phyloP scores from a whole-genome alignment of 2,113 vertebrate species.

The Aldabrachelys gigantea region DNA sequence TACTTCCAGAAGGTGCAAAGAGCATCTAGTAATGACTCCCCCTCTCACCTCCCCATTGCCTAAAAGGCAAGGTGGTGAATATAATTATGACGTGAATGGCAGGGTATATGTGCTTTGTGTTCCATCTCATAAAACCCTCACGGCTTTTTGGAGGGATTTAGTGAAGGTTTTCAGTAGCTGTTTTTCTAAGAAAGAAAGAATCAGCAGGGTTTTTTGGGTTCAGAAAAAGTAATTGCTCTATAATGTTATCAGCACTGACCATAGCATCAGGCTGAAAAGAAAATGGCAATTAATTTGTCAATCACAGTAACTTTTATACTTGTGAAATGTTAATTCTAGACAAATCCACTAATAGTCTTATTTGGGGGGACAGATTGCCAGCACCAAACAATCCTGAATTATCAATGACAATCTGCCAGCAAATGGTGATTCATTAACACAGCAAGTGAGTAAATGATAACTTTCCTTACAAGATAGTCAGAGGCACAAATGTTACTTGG shows the following conservation, averaged over 20 bases:
- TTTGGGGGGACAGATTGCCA: constrained; percentile 34
- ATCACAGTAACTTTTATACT: constrained; percentile 20
- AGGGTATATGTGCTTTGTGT: neutral
- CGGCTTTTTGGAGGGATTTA: neutral
- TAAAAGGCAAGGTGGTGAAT: neutral
- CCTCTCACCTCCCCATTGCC: too few species aligned
- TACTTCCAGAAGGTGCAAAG: neutral
- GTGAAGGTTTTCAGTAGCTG: neutral
- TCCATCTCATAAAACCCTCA: neutral
- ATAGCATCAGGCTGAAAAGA: neutral
- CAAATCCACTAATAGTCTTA: constrained; percentile 15
- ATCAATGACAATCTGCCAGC: constrained; percentile 45
- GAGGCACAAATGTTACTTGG: constrained; percentile 60
- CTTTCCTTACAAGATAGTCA: constrained; percentile 39
- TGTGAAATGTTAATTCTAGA: constrained; percentile 21
- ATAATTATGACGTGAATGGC: neutral
- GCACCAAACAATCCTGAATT: constrained; percentile 35
- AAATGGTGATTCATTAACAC: constrained; percentile 49
- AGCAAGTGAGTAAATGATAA: constrained; percentile 14
- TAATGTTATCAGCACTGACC: neutral
- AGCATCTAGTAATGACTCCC: neutral
- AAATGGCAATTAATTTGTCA: constrained; percentile 25
- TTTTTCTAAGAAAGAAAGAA: neutral
- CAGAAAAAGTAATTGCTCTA: neutral
- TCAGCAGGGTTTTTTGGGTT: neutral